phyloP scores from a whole-genome alignment of 2,113 vertebrate species.

The Chascanopsetta lugubris region DNA sequence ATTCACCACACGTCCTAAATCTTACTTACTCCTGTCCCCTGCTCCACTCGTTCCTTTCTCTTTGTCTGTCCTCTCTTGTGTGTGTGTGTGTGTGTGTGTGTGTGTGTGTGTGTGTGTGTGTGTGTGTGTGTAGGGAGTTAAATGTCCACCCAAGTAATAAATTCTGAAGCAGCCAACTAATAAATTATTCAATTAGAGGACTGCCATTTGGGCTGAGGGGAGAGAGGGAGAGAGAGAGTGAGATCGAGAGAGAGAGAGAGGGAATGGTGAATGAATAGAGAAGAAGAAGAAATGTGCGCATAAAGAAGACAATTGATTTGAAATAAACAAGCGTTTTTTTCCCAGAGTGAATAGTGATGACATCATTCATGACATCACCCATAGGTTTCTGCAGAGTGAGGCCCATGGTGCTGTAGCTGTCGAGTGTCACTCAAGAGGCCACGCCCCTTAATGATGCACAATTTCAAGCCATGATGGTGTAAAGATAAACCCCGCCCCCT shows the following conservation, averaged over 20 bases:
- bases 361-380: too few relatives aligned
- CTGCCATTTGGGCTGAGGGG: conserved; percentile 7
- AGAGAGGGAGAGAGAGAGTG: not conserved
- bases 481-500: too few relatives aligned
- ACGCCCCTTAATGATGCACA: too few relatives aligned
- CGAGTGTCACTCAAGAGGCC: too few relatives aligned
- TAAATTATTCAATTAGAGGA: conserved; percentile 62
- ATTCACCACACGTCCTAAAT: conserved; percentile 10
- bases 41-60: conserved; percentile 11
- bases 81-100: conserved; percentile 20
- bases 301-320: not conserved
- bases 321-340: not conserved
- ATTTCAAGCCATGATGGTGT: too few relatives aligned
- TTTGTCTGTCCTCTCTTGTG: conserved; percentile 20
- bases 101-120: conserved; percentile 17
- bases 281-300: not conserved
- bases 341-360: not conserved
- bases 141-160: conserved; percentile 46
- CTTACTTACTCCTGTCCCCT: conserved; percentile 8
- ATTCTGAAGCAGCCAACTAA: conserved; percentile 44
- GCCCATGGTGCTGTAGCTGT: too few relatives aligned
- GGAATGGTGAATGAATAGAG: not conserved
- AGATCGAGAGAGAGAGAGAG: not conserved
- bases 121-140: conserved; percentile 23
- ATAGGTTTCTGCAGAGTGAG: too few relatives aligned